A percentile compares a stretch with the other conserved stretches of the same genome.
Evolutionary conservation across 2,888 invertebrate genomes (phyloP).

Genomic region (Chirona hameri): DNA sequence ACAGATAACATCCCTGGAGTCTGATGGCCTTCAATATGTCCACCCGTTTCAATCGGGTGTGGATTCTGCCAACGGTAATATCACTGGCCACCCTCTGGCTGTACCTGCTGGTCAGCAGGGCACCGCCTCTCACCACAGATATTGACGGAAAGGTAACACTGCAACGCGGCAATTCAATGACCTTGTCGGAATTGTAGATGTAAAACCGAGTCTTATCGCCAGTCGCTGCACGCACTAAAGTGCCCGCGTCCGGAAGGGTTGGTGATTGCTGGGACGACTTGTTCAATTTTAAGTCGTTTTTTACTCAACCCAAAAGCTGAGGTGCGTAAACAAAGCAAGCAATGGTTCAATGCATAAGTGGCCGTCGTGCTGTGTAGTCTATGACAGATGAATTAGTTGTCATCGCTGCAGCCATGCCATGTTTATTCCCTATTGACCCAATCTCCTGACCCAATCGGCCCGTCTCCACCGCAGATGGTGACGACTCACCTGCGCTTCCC

Average conservation of each 20-base stretch:
- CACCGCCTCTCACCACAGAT: background rate
- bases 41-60: background rate
- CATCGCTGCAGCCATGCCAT: too few relatives aligned
- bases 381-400: too few relatives aligned
- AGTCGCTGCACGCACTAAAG: background rate
- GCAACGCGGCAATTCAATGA: background rate
- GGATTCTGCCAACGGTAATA: background rate
- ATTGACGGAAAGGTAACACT: background rate
- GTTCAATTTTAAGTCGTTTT: background rate
- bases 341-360: too few relatives aligned
- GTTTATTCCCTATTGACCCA: too few relatives aligned
- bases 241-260: background rate
- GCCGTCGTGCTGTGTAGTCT: too few relatives aligned
- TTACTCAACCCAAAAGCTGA: background rate
- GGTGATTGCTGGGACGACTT: background rate
- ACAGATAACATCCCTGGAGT: too few relatives aligned
- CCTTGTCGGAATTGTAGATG: too few relatives aligned
- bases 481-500: slow-evolving; percentile 36
- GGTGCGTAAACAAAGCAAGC: too few relatives aligned
- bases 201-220: too few relatives aligned
- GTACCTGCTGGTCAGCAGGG: background rate
- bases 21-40: too few relatives aligned
- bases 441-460: too few relatives aligned
- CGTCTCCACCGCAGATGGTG: background rate
- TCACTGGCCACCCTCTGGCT: background rate